These are phyloP conservation scores for Cettia cetti DNA, from an alignment of 2,113 vertebrate genomes.

Conservation along the genomic window DNA sequence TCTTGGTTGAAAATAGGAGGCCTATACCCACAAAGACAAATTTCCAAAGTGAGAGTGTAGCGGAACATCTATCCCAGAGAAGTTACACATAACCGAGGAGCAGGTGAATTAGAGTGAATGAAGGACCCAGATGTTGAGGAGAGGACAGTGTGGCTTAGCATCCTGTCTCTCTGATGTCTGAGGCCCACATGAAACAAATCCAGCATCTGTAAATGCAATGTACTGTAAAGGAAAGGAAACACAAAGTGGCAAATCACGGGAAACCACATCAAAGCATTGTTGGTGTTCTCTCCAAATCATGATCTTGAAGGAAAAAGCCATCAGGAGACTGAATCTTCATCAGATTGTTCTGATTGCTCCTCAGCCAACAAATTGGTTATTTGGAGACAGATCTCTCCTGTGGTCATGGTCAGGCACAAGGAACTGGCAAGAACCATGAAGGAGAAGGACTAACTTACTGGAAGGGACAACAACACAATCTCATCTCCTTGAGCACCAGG, in stretches of 20 bases:
- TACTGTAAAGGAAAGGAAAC: background rate
- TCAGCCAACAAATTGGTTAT: background rate
- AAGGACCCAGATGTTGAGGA: background rate
- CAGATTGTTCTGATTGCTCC: background rate
- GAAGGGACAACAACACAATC: background rate
- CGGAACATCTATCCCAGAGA: rapidly evolving
- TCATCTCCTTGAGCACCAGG: background rate
- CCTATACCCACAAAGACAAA: background rate
- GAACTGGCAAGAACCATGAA: background rate
- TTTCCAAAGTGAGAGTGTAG: background rate
- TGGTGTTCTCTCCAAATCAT: background rate
- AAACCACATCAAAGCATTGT: rapidly evolving
- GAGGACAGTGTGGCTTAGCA: background rate
- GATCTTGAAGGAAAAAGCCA: background rate
- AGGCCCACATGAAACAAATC: background rate
- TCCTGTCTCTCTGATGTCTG: background rate
- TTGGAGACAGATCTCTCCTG: background rate
- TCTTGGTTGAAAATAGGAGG: background rate
- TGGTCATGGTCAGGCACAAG: background rate
- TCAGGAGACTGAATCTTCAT: background rate
- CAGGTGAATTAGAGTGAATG: background rate
- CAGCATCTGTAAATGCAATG: background rate
- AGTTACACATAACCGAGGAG: background rate
- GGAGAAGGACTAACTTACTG: background rate
- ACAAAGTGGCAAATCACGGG: rapidly evolving